phyloP scores from a whole-genome alignment of 2,888 invertebrate genomes.

The Cryptus viduatorius region DNA sequence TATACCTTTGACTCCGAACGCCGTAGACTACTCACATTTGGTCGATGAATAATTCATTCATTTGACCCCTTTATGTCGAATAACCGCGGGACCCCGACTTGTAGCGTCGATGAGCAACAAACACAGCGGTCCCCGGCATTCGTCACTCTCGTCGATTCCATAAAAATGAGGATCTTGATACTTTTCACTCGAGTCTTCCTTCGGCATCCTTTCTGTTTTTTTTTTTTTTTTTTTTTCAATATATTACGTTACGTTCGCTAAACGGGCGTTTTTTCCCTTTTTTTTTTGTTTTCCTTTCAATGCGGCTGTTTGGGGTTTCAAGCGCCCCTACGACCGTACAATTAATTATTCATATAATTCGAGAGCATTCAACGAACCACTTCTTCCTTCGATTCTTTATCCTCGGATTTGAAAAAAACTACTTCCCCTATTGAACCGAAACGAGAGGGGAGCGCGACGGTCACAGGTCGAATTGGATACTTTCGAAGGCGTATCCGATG shows the following conservation, averaged over 20 bases:
- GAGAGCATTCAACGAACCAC: neutral
- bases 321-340: neutral
- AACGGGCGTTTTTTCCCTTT: neutral
- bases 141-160: slow-evolving; percentile 35
- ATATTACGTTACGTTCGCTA: slow-evolving; percentile 1
- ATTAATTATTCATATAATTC: slow-evolving; percentile 37
- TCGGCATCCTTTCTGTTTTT: neutral
- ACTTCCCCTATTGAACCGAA: slow-evolving; percentile 10
- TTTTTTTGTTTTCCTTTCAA: neutral
- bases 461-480: neutral
- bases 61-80: slow-evolving; percentile 68
- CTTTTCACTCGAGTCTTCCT: slow-evolving; percentile 8
- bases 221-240: neutral
- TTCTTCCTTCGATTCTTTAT: slow-evolving; percentile 4
- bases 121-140: slow-evolving; percentile 15
- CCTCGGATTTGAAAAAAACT: slow-evolving; percentile 1
- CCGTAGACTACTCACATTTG: slow-evolving; percentile 50
- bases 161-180: slow-evolving; percentile 9
- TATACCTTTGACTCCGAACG: slow-evolving; percentile 61
- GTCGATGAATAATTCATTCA: slow-evolving; percentile 64
- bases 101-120: slow-evolving; percentile 1
- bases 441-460: neutral
- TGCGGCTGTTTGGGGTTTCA: too few species aligned
- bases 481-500: neutral
- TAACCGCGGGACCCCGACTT: slow-evolving; percentile 42